These are phyloP conservation scores for Ylistrum balloti DNA, from an alignment of 1,140 invertebrate species.

Conservation along the genomic window DNA sequence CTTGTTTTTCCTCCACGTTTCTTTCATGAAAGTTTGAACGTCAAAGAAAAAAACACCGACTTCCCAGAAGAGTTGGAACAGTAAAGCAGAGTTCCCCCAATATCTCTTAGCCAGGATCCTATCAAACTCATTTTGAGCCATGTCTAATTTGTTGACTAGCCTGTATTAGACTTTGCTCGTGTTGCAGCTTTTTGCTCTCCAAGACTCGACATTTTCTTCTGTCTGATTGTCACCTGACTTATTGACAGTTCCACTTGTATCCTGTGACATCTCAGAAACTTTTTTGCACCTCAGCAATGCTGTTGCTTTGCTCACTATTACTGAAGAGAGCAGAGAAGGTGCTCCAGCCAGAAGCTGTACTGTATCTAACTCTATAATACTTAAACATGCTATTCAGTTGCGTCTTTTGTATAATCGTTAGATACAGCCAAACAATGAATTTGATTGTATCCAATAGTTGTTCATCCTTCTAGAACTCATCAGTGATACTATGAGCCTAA, in stretches of 20 bases:
- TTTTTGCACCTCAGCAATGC: not conserved
- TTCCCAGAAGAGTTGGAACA: constrained; percentile 41
- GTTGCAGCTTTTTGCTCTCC: not conserved
- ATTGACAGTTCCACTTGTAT: not conserved
- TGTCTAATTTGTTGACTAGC: not conserved
- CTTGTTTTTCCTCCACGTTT: not conserved
- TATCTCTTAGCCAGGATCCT: constrained; percentile 7
- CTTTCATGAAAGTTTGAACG: constrained; percentile 42
- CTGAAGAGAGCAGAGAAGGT: not conserved
- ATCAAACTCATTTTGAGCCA: constrained; percentile 47
- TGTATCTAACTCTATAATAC: too few relatives aligned
- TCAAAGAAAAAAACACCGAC: constrained; percentile 25
- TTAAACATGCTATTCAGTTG: too few relatives aligned
- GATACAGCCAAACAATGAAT: too few relatives aligned
- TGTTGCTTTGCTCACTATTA: not conserved
- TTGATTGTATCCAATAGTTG: too few relatives aligned
- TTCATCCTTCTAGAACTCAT: too few relatives aligned
- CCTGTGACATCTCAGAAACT: constrained; percentile 7
- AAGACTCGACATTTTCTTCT: not conserved
- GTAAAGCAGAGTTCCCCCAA: not conserved
- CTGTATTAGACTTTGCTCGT: not conserved
- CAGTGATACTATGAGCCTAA: too few relatives aligned
- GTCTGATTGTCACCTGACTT: not conserved
- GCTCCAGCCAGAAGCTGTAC: too few relatives aligned
- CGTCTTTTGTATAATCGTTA: too few relatives aligned